phyloP scores from a whole-genome alignment of 2,797 vertebrate genomes.

The Mastacembelus armatus region DNA sequence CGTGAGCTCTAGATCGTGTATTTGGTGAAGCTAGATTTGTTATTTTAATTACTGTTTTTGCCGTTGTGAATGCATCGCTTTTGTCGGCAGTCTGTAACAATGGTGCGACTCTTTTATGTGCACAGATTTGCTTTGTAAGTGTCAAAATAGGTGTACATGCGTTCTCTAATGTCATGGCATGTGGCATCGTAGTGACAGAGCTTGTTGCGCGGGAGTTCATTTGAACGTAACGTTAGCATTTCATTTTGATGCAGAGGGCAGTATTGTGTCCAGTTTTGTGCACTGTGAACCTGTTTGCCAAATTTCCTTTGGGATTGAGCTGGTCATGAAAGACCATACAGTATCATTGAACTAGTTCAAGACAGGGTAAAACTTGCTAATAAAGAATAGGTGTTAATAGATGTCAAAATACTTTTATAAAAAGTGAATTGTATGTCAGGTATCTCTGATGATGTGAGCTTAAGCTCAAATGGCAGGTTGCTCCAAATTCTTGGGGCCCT shows the following conservation, averaged over 20 bases:
- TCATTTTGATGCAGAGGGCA: conserved; percentile 55
- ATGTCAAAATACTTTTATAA: neutral
- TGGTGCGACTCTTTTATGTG: accelerated
- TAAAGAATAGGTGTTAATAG: neutral
- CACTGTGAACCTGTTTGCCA: neutral
- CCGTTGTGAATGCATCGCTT: neutral
- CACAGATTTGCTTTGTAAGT: neutral
- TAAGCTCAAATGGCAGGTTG: neutral
- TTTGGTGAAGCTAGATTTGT: neutral
- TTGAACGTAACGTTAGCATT: conserved; percentile 67
- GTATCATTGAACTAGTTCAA: neutral
- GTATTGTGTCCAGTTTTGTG: conserved; percentile 34
- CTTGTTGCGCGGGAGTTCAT: conserved; percentile 75
- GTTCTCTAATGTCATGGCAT: conserved; percentile 20
- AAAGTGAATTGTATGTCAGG: neutral
- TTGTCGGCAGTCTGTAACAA: accelerated
- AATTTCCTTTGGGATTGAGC: neutral
- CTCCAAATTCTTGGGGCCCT: neutral
- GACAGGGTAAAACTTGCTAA: neutral
- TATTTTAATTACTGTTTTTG: neutral
- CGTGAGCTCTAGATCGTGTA: conserved; percentile 3
- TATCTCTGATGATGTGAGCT: neutral
- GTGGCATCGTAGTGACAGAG: conserved; percentile 53
- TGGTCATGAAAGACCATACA: conserved; percentile 2
- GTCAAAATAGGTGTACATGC: neutral